Conservation (phyloP, 2,113 vertebrate species). For the Osmerus mordax region DNA sequence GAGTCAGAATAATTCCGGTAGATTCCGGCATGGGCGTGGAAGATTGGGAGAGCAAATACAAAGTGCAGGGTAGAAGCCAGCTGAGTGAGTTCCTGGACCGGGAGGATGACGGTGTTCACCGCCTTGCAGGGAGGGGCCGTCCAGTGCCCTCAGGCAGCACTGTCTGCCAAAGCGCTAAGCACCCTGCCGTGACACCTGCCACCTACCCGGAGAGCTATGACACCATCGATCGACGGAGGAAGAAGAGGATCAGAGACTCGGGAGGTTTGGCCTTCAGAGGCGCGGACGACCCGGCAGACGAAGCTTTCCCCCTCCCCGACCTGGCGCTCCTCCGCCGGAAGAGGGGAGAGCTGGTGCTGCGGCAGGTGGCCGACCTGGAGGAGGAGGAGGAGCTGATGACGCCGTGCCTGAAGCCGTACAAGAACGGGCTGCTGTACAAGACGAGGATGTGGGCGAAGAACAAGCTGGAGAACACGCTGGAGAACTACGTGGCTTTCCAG, state of each 20-base stretch:
- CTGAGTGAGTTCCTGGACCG: conserved; percentile 79
- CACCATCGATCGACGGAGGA: conserved; percentile 81
- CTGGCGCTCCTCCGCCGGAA: conserved; percentile 55
- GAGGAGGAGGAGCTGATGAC: conserved; percentile 65
- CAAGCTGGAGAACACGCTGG: conserved; percentile 61
- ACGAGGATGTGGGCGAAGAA: conserved; percentile 74
- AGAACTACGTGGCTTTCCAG: conserved; percentile 67
- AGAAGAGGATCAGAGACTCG: conserved; percentile 71
- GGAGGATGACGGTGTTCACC: conserved; percentile 48
- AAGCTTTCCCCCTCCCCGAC: conserved; percentile 44
- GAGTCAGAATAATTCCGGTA: conserved; percentile 84
- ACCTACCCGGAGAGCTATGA: conserved; percentile 83
- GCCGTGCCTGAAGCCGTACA: conserved; percentile 74
- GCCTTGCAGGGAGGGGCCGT: conserved; percentile 45
- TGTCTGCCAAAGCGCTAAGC: conserved; percentile 43
- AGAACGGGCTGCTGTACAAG: conserved; percentile 84
- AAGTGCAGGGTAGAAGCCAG: conserved; percentile 68
- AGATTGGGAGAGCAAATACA: conserved; percentile 78
- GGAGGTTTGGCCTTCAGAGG: conserved; percentile 36
- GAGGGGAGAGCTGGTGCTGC: conserved; percentile 62
- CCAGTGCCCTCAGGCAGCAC: conserved; percentile 49
- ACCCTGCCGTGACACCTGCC: conserved; percentile 50
- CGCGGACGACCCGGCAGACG: conserved; percentile 35
- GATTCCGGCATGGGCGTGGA: conserved; percentile 80
- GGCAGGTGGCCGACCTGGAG: conserved; percentile 65